Conservation (phyloP, 2,888 invertebrate genomes). For the Automeris io region DNA sequence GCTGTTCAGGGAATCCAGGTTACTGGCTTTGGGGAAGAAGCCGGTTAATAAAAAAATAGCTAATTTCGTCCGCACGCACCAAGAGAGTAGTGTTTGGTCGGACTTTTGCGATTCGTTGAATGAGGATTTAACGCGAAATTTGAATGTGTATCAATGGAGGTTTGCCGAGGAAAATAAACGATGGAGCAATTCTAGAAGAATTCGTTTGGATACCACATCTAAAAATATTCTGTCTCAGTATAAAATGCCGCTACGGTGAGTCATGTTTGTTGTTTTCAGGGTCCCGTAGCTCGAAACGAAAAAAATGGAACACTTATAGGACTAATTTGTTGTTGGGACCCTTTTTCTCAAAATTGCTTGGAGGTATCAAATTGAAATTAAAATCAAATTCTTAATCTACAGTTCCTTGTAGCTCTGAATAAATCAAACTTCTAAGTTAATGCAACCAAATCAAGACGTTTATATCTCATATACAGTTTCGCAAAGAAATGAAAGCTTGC, state of each 20-base stretch:
- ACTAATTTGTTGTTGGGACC: too few relatives aligned
- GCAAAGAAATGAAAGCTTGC: too few relatives aligned
- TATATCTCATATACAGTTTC: too few relatives aligned
- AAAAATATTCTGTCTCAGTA: slow-evolving; percentile 26
- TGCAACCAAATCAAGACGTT: too few relatives aligned
- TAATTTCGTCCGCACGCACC: slow-evolving; percentile 41
- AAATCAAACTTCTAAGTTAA: too few relatives aligned
- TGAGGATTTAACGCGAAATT: slow-evolving; percentile 55
- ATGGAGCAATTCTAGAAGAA: slow-evolving; percentile 20
- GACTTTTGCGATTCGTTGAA: slow-evolving; percentile 48
- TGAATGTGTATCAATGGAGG: slow-evolving; percentile 47
- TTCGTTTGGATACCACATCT: slow-evolving; percentile 33
- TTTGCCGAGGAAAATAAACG: slow-evolving; percentile 17
- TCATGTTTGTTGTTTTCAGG: neutral
- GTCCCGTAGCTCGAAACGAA: neutral
- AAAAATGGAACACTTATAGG: too few relatives aligned
- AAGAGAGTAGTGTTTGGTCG: slow-evolving; percentile 42
- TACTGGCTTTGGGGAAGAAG: slow-evolving; percentile 46
- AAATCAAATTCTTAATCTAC: too few relatives aligned
- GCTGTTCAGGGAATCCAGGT: slow-evolving; percentile 47
- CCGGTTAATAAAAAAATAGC: slow-evolving; percentile 59
- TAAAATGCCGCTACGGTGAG: slow-evolving; percentile 28
- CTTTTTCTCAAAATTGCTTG: too few relatives aligned
- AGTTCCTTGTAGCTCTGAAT: too few relatives aligned
- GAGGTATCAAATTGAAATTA: too few relatives aligned